These are phyloP conservation scores for Neodiprion pinetum DNA, from an alignment of 1,140 invertebrate genomes.

Conservation along the genomic window DNA sequence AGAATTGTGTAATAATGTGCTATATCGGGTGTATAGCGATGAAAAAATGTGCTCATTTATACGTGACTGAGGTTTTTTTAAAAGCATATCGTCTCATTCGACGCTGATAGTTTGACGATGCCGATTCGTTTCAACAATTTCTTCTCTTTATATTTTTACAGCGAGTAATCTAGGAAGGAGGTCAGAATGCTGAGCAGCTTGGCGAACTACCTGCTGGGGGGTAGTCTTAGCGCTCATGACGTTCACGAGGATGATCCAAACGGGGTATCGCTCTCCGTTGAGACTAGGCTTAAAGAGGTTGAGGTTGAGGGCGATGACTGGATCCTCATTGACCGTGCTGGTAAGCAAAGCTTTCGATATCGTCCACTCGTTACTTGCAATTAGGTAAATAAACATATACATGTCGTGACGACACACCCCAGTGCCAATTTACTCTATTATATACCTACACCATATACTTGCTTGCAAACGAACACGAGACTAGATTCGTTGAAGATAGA, in stretches of 20 bases:
- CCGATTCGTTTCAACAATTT: neutral
- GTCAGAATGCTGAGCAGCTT: conserved; percentile 64
- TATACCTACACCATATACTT: too few relatives aligned
- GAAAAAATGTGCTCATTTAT: too few relatives aligned
- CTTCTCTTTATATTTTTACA: neutral
- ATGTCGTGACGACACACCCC: too few relatives aligned
- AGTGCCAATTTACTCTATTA: too few relatives aligned
- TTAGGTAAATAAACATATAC: neutral
- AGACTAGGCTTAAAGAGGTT: conserved; percentile 50
- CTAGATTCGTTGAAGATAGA: too few relatives aligned
- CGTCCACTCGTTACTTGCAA: conserved; percentile 6
- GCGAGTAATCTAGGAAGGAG: conserved; percentile 30
- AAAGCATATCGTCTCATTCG: too few relatives aligned
- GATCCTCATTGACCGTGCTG: conserved; percentile 62
- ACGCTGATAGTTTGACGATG: too few relatives aligned
- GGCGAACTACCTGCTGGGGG: conserved; percentile 64
- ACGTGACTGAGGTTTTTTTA: too few relatives aligned
- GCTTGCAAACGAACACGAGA: too few relatives aligned
- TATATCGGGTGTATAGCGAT: too few relatives aligned
- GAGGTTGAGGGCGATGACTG: conserved; percentile 64
- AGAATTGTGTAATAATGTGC: too few relatives aligned
- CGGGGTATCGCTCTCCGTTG: conserved; percentile 35
- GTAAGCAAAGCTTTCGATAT: conserved; percentile 30
- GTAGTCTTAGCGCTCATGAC: conserved; percentile 42
- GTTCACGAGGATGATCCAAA: conserved; percentile 45